Base-by-base conservation (phyloP, 2,888 invertebrate genomes). In the Heliconius sara region DNA sequence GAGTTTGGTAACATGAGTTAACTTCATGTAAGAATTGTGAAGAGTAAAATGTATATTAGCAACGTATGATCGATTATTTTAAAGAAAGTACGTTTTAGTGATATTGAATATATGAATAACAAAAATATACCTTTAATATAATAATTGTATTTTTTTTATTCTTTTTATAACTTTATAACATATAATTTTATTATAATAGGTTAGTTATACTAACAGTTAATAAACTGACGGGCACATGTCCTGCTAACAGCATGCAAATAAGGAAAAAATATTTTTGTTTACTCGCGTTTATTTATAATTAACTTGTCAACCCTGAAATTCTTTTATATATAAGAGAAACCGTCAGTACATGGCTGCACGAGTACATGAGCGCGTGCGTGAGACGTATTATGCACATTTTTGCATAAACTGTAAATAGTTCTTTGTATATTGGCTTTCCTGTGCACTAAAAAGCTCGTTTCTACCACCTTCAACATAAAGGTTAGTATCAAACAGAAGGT, bases 351-450 rank as follows among this genome's bases (percentile, higher is more conserved):
- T 81, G 79, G 76, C 80, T 63, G 34, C 65, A n/a, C 39, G 60
- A 73, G 71, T 78, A 72, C 52, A 80, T 81, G 77, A 52, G 68
- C 74, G 68, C 77, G 79, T 83, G 81, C 81, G 79, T 80, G 78
- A 77, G 74, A 79, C 75, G 79, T 78, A 77, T 79, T 80, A 77
- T 83, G 71, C 79, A 79, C 80, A 78, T 79, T 82, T 78, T 82
- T 87, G 84, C 86, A 83, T 83, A 83, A 83, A 76, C 78, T 81
- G 82, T 81, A 83, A 82, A 80, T 81, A 83, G 81, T 83, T 80
- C 79, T 75, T 75, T 75, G 78, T 79, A 70, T 76, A 80, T 77
- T 70, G 72, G 71, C 77, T 60, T 52, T 77, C 66, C 71, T 74
- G 72, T 67, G 78, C 77, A 77, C 81, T 83, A 57, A 78, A 78